Conservation (phyloP, 35 echinoderm and acorn worm species). For the Holothuria glaberrima region DNA sequence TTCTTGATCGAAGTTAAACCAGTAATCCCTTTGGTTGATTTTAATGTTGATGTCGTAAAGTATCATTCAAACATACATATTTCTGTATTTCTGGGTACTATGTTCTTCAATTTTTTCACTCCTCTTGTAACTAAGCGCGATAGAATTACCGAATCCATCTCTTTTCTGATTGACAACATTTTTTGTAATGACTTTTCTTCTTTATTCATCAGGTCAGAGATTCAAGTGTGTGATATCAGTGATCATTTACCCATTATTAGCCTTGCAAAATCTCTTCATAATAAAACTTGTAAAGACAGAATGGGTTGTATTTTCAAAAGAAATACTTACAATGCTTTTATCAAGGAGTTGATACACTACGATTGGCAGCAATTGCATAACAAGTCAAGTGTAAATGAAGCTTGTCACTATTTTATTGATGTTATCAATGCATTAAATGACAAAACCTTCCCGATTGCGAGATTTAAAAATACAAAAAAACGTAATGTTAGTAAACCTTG, state of each 20-base stretch:
- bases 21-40: background rate
- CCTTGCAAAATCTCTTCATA: too few relatives aligned
- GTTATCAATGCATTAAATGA: constrained; percentile 1
- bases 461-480: too few relatives aligned
- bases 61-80: background rate
- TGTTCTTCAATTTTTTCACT: constrained; percentile 8
- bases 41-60: background rate
- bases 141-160: background rate
- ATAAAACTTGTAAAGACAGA: background rate
- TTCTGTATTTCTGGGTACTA: constrained; percentile 4
- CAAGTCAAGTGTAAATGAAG: too few relatives aligned
- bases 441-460: background rate
- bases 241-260: too few relatives aligned
- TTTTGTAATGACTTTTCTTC: background rate
- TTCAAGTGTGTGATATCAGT: too few relatives aligned
- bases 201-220: background rate
- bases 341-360: background rate
- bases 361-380: too few relatives aligned
- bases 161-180: too few relatives aligned
- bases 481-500: too few relatives aligned
- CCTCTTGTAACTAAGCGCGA: background rate
- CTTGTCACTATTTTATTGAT: constrained; percentile 14
- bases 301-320: background rate
- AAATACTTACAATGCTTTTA: background rate
- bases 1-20: background rate